Evolutionary conservation across 2,797 vertebrate species (phyloP).

Genomic region (Halcyon chelicuti): DNA sequence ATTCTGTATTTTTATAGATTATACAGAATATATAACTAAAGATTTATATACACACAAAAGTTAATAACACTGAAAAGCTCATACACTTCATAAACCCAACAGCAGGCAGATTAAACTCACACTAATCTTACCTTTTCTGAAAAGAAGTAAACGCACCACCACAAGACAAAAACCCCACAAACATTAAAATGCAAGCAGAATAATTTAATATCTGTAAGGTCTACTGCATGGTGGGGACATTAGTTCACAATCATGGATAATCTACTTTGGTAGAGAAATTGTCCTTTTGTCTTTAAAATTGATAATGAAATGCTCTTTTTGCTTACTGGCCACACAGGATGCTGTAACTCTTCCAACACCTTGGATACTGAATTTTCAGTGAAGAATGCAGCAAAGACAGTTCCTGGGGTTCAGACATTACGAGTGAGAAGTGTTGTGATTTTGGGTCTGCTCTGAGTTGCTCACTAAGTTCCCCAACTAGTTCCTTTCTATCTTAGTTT

Average conservation of each 20-base stretch:
- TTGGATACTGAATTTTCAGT: background rate
- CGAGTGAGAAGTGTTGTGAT: background rate
- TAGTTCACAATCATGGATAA: background rate
- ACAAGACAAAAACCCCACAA: background rate
- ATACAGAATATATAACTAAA: background rate
- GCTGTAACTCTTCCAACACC: background rate
- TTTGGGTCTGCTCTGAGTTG: background rate
- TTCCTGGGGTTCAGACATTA: background rate
- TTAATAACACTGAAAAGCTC: background rate
- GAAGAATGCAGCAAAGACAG: background rate
- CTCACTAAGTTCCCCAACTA: background rate
- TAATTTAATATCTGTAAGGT: background rate
- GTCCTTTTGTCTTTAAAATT: background rate
- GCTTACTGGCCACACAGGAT: background rate
- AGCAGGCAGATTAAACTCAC: background rate
- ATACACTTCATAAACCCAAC: background rate
- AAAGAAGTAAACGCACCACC: background rate
- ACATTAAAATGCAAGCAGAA: background rate
- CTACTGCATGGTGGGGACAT: background rate
- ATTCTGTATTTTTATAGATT: background rate
- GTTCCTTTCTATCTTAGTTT: background rate
- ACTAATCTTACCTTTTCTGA: background rate
- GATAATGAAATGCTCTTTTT: background rate
- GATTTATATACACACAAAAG: background rate
- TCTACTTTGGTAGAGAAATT: background rate